phyloP scores from a whole-genome alignment of 2,888 invertebrate species.

The Synanthedon myopaeformis region DNA sequence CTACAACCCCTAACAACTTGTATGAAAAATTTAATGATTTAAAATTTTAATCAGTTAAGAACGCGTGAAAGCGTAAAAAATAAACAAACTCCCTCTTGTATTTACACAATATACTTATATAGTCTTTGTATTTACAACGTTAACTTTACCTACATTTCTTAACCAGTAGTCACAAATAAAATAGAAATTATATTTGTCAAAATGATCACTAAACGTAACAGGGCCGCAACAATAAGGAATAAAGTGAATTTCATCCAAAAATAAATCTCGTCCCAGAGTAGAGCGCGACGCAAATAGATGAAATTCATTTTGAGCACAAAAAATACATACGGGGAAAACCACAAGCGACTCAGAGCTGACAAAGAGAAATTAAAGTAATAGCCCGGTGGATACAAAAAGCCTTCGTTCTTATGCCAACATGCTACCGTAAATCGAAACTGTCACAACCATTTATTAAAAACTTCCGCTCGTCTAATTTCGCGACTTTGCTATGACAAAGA shows the following conservation, averaged over 20 bases:
- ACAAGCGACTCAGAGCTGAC: constrained; percentile 3
- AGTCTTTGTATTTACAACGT: too few relatives aligned
- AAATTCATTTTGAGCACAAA: constrained; percentile 3
- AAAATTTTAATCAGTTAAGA: too few relatives aligned
- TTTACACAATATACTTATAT: too few relatives aligned
- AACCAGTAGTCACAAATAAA: too few relatives aligned
- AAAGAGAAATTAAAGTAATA: constrained; percentile 14
- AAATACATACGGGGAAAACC: constrained; percentile 3
- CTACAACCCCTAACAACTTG: too few relatives aligned
- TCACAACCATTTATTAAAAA: constrained; percentile 34
- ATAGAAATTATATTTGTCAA: too few relatives aligned
- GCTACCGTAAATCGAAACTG: constrained; percentile 13
- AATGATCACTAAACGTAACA: not conserved
- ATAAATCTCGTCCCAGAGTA: not conserved
- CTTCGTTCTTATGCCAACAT: constrained; percentile 1
- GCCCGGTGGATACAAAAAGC: constrained; percentile 9
- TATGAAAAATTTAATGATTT: too few relatives aligned
- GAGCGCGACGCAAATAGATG: not conserved
- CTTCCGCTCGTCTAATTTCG: constrained; percentile 24
- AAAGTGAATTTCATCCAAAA: too few relatives aligned
- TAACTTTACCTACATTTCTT: too few relatives aligned
- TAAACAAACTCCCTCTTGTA: too few relatives aligned
- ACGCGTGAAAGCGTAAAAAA: too few relatives aligned
- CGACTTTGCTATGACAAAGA: constrained; percentile 23
- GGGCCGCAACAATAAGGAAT: not conserved